Conservation (phyloP, 2,888 invertebrate species). For the Cheilosia variabilis region DNA sequence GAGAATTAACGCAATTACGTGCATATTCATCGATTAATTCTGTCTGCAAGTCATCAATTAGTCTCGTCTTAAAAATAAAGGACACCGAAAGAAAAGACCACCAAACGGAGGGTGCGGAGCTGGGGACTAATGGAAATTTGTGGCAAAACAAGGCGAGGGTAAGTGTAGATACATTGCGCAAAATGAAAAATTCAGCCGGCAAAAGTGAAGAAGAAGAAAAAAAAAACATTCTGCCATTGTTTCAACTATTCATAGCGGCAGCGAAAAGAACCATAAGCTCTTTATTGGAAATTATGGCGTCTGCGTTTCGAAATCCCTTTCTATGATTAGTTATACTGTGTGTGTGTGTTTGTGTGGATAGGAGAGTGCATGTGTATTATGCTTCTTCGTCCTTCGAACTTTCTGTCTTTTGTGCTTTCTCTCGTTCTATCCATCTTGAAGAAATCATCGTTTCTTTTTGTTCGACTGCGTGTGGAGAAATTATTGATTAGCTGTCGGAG, state of each 20-base stretch:
- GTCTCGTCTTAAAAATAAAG: constrained; percentile 39
- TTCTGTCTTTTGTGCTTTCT: constrained; percentile 42
- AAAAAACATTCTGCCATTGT: constrained; percentile 64
- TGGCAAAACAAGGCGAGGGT: constrained; percentile 30
- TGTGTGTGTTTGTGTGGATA: constrained; percentile 10
- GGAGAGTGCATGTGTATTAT: constrained; percentile 8
- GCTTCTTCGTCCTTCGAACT: constrained; percentile 67
- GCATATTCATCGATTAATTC: constrained; percentile 73
- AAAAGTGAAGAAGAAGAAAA: constrained; percentile 16
- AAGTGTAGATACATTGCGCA: constrained; percentile 51
- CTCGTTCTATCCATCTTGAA: constrained; percentile 19
- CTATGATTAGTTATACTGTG: constrained; percentile 57
- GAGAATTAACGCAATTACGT: constrained; percentile 66
- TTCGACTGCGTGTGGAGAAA: constrained; percentile 73
- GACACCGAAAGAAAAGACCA: constrained; percentile 2
- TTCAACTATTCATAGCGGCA: constrained; percentile 53
- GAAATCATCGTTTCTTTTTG: constrained; percentile 63
- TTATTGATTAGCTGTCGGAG: constrained; percentile 75
- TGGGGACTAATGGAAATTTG: constrained; percentile 63
- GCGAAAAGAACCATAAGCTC: constrained; percentile 65
- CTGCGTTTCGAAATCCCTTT: constrained; percentile 74
- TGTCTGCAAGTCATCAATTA: constrained; percentile 74
- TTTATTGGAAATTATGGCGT: constrained; percentile 76
- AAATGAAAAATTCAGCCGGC: constrained; percentile 62
- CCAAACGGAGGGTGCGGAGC: not conserved